Percentiles rank a stretch among this genome's conserved stretches.
Evolutionary conservation across 2,797 vertebrate species (phyloP).

Genomic region (Glossophaga mutica): DNA sequence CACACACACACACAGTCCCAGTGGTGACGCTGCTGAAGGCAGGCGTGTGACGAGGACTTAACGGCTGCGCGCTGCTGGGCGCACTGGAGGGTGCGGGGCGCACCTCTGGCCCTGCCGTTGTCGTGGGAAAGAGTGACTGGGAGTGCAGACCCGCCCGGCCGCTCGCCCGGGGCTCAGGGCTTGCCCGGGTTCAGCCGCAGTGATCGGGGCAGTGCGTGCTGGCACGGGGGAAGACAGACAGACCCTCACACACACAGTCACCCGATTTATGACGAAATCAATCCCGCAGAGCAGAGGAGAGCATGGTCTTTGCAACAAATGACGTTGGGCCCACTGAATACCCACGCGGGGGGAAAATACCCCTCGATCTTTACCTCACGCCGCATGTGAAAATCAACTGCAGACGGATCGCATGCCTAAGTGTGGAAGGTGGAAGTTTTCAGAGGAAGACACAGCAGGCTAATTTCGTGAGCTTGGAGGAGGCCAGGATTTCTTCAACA

Average conservation of each 20-base stretch:
- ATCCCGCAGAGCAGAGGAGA: not conserved
- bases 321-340: not conserved
- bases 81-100: not conserved
- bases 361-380: not conserved
- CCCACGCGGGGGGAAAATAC: not conserved
- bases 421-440: not conserved
- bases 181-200: not conserved
- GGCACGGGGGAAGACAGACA: not conserved
- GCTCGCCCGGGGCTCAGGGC: not conserved
- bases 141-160: not conserved
- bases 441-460: not conserved
- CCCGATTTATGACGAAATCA: slow-evolving; percentile 46
- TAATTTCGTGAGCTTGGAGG: not conserved
- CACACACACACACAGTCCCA: fast-evolving
- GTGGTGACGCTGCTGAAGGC: not conserved
- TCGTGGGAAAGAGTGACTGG: not conserved
- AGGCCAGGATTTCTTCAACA: not conserved
- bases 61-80: fast-evolving
- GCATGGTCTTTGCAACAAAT: not conserved
- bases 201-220: not conserved
- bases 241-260: not conserved
- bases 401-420: not conserved
- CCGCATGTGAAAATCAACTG: not conserved
- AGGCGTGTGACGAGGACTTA: no score
- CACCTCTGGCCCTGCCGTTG: not conserved